Evolutionary conservation across 1,140 invertebrate species (phyloP), one percentile per base, ranked within the genome.

Genomic region (Centruroides sculpturatus): DNA sequence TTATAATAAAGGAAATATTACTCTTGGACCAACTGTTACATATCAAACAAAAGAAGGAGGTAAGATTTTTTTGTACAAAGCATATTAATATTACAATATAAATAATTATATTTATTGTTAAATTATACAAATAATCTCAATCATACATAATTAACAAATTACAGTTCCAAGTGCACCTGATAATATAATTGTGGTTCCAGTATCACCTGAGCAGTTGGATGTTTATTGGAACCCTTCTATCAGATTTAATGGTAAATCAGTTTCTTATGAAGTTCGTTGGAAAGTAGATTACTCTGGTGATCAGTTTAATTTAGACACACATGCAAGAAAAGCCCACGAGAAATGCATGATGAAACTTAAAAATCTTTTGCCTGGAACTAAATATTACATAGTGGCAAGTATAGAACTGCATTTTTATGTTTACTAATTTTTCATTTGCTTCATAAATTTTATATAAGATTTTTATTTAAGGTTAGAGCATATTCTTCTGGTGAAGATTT

Each of bases 261-360:
- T 93, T 1, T 79, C 79, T 60, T 93, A 93, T 69, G 82, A 85
- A 69, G 78, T 93, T 0, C 82, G 87, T 63, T 93, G 86, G 84
- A 78, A 65, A n/a, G 71, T 69, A 60, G 13, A 41, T 6, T 41
- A 41, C 8, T 41, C 41, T 41, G 41, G 41, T 6, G 8, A 41
- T 41, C 5, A 41, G 8, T 41, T 8, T 41, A 41, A 41, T 41
- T 41, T 41, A 41, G 41, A 41, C 8, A 41, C 41, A 41, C 41
- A 41, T 41, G 41, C 41, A 41, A 41, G 41, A 41, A 41, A 41
- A 41, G 41, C 41, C 8, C 8, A 41, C 8, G 41, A 41, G 5
- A 41, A 41, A 41, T 41, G 41, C 41, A 41, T 41, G 41, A 41
- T 41, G 41, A 41, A 5, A 41, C 41, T 41, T 41, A 8, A 41